These are phyloP conservation scores for Drosophila aldrichi DNA, from an alignment of 2,888 invertebrate species.

Conservation along the genomic window DNA sequence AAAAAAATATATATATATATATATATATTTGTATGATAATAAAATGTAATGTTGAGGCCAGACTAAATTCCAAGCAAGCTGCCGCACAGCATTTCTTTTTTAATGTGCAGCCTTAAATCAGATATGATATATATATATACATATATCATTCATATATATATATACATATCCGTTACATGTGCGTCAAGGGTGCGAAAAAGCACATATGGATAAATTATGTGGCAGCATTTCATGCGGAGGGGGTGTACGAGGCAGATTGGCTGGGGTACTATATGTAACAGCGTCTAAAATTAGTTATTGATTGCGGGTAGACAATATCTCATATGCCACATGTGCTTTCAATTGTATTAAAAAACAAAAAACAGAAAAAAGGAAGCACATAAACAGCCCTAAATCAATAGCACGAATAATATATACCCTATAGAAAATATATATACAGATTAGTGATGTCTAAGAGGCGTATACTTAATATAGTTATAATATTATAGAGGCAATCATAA, in stretches of 20 bases:
- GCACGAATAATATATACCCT: not conserved
- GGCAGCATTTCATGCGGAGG: not conserved
- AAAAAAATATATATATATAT: constrained; percentile 16
- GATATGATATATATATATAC: constrained; percentile 9
- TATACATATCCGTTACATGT: constrained; percentile 1
- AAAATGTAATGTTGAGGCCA: constrained; percentile 23
- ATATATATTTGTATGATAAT: constrained; percentile 3
- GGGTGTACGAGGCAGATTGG: not conserved
- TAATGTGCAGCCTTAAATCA: constrained; percentile 73
- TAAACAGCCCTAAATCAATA: constrained; percentile 17
- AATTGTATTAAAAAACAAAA: constrained; percentile 22
- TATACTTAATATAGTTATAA: not conserved
- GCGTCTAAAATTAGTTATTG: constrained; percentile 59
- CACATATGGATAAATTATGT: constrained; percentile 22
- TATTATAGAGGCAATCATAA: not conserved
- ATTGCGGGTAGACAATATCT: constrained; percentile 41
- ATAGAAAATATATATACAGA: not conserved
- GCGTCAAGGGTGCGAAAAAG: constrained; percentile 47
- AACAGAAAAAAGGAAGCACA: constrained; percentile 2
- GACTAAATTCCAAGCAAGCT: constrained; percentile 56
- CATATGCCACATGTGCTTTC: constrained; percentile 50
- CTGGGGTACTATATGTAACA: constrained; percentile 18
- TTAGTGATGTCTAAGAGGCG: not conserved
- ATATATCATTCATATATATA: not conserved
- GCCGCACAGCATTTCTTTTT: constrained; percentile 43